phyloP scores from a whole-genome alignment of 30 jellyfish, hydroid and myxozoan species.

The Sanderia malayensis region DNA sequence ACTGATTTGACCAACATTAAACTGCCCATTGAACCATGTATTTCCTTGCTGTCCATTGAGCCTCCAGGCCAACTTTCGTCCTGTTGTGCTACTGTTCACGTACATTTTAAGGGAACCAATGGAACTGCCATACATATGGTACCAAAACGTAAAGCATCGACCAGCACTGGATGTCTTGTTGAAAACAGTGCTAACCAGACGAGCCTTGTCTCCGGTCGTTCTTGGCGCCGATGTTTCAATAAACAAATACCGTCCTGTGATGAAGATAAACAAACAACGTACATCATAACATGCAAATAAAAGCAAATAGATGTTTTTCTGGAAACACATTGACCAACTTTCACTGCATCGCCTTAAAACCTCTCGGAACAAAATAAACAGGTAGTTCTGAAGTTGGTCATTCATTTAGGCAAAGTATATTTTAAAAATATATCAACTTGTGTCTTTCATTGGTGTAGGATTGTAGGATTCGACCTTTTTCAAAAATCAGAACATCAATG shows the following conservation, averaged over 20 bases:
- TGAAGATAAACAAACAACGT: neutral
- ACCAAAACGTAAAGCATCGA: conserved; percentile 89
- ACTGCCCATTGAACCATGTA: conserved; percentile 76
- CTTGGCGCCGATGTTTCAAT: conserved; percentile 91
- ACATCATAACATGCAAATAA: neutral
- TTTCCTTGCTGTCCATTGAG: conserved; percentile 65
- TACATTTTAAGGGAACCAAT: conserved; percentile 79
- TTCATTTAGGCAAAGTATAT: too few species aligned
- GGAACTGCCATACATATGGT: conserved; percentile 92
- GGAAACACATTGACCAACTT: neutral
- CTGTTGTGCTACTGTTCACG: conserved; percentile 38
- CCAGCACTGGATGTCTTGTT: conserved; percentile 52
- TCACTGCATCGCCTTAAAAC: too few species aligned
- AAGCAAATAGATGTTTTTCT: neutral
- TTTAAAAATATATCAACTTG: too few species aligned
- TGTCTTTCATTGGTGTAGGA: too few species aligned
- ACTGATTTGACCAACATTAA: conserved; percentile 59
- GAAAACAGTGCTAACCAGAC: conserved; percentile 82
- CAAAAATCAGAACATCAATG: too few species aligned
- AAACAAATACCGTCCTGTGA: conserved; percentile 71
- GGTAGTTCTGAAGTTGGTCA: too few species aligned
- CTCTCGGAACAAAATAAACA: too few species aligned
- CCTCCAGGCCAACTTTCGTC: conserved; percentile 63
- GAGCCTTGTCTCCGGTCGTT: conserved; percentile 73
- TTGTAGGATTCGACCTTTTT: too few species aligned